Conservation (phyloP, 2,888 invertebrate species). For the Drosophila mayaguana region DNA sequence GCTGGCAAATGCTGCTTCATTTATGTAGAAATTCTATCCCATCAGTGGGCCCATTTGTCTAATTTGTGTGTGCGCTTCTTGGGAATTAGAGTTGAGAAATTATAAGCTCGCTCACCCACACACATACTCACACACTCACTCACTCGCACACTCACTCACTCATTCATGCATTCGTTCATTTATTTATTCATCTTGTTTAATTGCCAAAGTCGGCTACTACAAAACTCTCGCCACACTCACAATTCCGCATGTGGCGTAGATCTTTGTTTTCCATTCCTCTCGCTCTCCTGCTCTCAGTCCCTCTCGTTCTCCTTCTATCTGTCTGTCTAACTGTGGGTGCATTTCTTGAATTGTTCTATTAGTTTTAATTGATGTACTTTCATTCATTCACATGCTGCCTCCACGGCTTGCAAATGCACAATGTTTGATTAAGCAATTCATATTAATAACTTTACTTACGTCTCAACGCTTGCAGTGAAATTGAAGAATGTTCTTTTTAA, state of each 20-base stretch:
- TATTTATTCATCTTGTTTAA: constrained; percentile 72
- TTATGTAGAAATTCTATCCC: constrained; percentile 47
- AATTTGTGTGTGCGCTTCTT: constrained; percentile 70
- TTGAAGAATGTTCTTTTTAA: neutral
- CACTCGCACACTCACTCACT: constrained; percentile 6
- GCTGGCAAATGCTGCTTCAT: constrained; percentile 32
- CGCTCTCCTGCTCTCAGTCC: neutral
- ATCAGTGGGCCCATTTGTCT: constrained; percentile 68
- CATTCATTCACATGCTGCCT: constrained; percentile 33
- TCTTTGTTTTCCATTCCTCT: constrained; percentile 28
- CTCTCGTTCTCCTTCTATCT: neutral
- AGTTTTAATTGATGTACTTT: constrained; percentile 74
- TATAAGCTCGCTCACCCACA: constrained; percentile 49
- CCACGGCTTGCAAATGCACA: constrained; percentile 56
- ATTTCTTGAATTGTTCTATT: constrained; percentile 78
- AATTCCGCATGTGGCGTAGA: constrained; percentile 54
- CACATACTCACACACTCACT: constrained; percentile 21
- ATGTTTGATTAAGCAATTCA: constrained; percentile 56
- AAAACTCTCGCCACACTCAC: constrained; percentile 70
- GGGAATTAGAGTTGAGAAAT: constrained; percentile 76
- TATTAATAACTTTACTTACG: constrained; percentile 29
- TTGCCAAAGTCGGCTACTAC: constrained; percentile 66
- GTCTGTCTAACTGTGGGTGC: constrained; percentile 50
- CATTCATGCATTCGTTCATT: constrained; percentile 54
- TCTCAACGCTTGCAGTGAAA: neutral